A percentile compares a stretch with the other conserved stretches of the same genome.
phyloP scores from a whole-genome alignment of 2,888 invertebrate genomes.

The Heliconius sara region DNA sequence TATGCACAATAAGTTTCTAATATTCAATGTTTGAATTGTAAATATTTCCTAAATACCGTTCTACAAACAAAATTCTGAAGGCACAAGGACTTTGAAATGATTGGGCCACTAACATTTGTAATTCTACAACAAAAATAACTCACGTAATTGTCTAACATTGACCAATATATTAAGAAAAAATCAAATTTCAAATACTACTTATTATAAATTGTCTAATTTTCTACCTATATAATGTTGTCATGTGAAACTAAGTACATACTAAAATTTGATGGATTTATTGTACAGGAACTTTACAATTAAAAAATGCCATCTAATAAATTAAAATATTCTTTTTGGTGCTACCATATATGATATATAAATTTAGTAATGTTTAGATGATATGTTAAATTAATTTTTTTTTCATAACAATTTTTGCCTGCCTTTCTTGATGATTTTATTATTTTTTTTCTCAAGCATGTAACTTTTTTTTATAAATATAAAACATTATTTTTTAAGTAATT shows the following conservation, averaged over 20 bases:
- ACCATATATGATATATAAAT: neutral
- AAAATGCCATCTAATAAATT: neutral
- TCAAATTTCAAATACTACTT: constrained; percentile 38
- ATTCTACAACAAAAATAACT: constrained; percentile 34
- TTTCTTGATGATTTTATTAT: neutral
- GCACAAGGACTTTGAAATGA: constrained; percentile 52
- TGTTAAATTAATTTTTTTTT: neutral
- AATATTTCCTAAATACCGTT: constrained; percentile 41
- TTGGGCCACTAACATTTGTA: constrained; percentile 37
- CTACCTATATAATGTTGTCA: constrained; percentile 43
- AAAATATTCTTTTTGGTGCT: neutral
- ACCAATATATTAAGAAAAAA: constrained; percentile 37
- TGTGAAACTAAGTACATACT: constrained; percentile 31
- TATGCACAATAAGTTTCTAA: constrained; percentile 29
- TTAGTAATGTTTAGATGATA: constrained; percentile 9
- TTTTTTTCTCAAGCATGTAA: neutral
- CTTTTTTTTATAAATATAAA: neutral
- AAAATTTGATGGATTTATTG: constrained; percentile 29
- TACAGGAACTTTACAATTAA: constrained; percentile 41
- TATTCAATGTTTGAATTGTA: constrained; percentile 25
- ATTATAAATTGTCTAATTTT: constrained; percentile 35
- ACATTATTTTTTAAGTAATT: constrained; percentile 9
- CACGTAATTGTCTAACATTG: constrained; percentile 40
- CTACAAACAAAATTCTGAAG: constrained; percentile 51
- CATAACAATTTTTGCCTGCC: neutral